Conservation (phyloP, 2,113 vertebrate genomes). For the Myrmecobius fasciatus region DNA sequence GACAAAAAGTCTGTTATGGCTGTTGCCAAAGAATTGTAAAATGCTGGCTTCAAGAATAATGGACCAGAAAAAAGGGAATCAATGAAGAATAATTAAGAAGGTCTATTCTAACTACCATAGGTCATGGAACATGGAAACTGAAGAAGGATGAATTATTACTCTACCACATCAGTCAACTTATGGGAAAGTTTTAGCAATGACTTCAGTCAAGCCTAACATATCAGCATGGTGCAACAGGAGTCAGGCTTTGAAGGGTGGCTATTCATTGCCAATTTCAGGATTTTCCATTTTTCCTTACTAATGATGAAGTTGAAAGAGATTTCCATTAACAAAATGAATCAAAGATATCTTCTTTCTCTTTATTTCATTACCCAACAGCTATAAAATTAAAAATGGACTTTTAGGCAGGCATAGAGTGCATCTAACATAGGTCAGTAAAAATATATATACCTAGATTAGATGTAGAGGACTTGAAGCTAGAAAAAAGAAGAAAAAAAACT, state of each 20-base stretch:
- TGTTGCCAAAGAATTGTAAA: neutral
- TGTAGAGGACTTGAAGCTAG: neutral
- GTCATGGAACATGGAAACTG: neutral
- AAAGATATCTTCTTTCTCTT: neutral
- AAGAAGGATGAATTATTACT: neutral
- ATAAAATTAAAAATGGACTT: neutral
- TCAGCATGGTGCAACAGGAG: neutral
- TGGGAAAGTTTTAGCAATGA: neutral
- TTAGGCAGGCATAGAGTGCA: neutral
- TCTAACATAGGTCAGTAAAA: neutral
- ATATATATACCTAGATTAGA: neutral
- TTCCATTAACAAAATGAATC: neutral
- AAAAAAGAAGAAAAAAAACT: neutral
- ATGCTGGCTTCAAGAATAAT: neutral
- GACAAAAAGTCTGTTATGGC: neutral
- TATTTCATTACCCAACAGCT: neutral
- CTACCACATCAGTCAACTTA: neutral
- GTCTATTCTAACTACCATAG: neutral
- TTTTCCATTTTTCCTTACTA: neutral
- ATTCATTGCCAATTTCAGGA: neutral
- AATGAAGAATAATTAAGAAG: neutral
- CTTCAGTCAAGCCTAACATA: neutral
- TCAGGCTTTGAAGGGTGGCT: neutral
- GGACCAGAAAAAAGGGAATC: neutral
- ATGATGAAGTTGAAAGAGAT: neutral